phyloP scores from a whole-genome alignment of 2,113 vertebrate genomes.

The Platysteira castanea region DNA sequence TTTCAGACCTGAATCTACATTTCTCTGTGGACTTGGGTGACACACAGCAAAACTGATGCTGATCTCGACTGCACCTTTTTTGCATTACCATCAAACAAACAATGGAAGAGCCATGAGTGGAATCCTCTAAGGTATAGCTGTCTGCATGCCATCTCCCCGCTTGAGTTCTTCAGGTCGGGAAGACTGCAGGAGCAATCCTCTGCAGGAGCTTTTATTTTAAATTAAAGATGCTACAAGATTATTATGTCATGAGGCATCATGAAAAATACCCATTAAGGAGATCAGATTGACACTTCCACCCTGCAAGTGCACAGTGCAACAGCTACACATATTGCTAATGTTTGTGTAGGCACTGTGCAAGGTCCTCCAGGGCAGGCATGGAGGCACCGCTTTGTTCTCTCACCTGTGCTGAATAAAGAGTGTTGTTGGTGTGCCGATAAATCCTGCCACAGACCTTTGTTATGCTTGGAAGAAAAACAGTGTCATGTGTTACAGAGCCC shows the following conservation, averaged over 20 bases:
- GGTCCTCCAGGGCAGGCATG: not conserved
- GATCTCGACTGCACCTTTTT: not conserved
- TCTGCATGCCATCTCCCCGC: not conserved
- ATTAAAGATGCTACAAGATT: slow-evolving; percentile 52
- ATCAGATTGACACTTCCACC: slow-evolving; percentile 4
- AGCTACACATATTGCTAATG: not conserved
- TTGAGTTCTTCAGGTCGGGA: not conserved
- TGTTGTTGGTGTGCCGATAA: fast-evolving
- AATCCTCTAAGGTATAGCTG: slow-evolving; percentile 20
- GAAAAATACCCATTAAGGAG: slow-evolving; percentile 20
- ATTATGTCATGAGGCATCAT: slow-evolving; percentile 21
- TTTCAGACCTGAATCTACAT: not conserved
- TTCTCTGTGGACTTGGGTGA: not conserved
- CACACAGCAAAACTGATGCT: not conserved
- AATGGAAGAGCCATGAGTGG: not conserved
- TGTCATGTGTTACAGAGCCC: not conserved
- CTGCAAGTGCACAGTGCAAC: not conserved
- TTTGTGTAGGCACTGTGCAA: not conserved
- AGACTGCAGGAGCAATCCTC: not conserved
- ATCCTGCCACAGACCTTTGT: not conserved
- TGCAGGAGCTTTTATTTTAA: slow-evolving; percentile 36
- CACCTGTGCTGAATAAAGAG: not conserved
- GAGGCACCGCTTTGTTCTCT: not conserved
- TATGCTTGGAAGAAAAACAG: not conserved
- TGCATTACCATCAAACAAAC: slow-evolving; percentile 14